These are phyloP conservation scores for Rhynchonycteris naso DNA, from an alignment of 2,797 vertebrate species.

Conservation along the genomic window DNA sequence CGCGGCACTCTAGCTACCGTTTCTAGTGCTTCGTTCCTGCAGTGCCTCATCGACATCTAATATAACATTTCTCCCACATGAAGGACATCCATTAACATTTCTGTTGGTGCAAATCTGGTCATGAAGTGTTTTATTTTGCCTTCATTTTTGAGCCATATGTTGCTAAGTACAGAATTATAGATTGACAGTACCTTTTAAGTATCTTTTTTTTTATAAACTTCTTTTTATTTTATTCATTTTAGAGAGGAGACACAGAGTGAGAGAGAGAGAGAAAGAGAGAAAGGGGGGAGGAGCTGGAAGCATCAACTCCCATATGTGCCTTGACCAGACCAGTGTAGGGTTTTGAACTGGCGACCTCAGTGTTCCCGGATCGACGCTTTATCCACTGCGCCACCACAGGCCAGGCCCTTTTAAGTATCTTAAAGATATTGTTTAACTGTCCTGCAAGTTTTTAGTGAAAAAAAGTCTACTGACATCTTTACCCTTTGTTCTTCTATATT, in stretches of 20 bases:
- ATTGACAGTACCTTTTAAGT: not conserved
- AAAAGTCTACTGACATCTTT: not conserved
- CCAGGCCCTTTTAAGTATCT: not conserved
- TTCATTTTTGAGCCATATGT: not conserved
- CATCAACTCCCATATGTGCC: too few relatives aligned
- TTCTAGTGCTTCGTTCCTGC: not conserved
- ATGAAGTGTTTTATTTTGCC: not conserved
- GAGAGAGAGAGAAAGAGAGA: too few relatives aligned
- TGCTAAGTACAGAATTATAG: not conserved
- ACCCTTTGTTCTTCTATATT: not conserved
- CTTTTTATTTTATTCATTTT: too few relatives aligned
- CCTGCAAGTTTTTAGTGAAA: not conserved
- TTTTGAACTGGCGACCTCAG: too few relatives aligned
- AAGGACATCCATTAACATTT: not conserved
- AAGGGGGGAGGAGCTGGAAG: too few relatives aligned
- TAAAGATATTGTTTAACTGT: not conserved
- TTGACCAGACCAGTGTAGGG: too few relatives aligned
- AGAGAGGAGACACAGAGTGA: too few relatives aligned
- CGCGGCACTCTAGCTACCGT: not conserved
- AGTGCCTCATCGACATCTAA: not conserved
- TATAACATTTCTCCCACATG: not conserved
- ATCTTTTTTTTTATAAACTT: too few relatives aligned
- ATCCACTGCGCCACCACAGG: too few relatives aligned
- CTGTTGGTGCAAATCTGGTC: not conserved
- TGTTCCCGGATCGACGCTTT: too few relatives aligned